phyloP scores from a whole-genome alignment of 2,888 invertebrate genomes.

The Noctua janthina region DNA sequence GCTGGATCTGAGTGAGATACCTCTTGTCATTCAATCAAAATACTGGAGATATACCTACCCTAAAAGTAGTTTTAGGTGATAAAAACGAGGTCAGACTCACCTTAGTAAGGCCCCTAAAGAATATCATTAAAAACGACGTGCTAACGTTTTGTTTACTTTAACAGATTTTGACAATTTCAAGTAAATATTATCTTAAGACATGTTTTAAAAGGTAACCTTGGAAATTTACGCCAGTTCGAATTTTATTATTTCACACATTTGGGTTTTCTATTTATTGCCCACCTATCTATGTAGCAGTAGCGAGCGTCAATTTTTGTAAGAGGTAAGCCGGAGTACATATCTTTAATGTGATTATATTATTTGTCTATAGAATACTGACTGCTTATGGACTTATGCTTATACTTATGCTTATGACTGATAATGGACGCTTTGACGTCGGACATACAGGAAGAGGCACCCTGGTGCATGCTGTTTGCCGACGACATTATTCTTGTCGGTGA shows the following conservation, averaged over 20 bases:
- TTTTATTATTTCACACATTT: conserved; percentile 24
- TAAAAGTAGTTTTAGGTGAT: background rate
- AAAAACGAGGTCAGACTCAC: background rate
- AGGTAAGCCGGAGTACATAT: no score
- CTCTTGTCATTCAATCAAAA: background rate
- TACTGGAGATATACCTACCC: background rate
- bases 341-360: no score
- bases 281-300: background rate
- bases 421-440: no score
- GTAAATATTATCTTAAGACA: conserved; percentile 11
- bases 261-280: background rate
- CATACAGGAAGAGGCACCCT: no score
- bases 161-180: conserved; percentile 20
- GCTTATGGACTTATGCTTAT: no score
- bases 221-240: background rate
- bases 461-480: no score
- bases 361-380: no score
- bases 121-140: background rate
- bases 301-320: no score
- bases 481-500: no score
- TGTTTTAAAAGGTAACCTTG: conserved; percentile 17
- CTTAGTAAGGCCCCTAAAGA: background rate
- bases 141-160: background rate
- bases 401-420: no score
- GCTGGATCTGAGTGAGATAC: no score